Evolutionary conservation across 2,888 invertebrate genomes (phyloP), one percentile per base, ranked within the genome.

Genomic region (Priocnemis perturbator): DNA sequence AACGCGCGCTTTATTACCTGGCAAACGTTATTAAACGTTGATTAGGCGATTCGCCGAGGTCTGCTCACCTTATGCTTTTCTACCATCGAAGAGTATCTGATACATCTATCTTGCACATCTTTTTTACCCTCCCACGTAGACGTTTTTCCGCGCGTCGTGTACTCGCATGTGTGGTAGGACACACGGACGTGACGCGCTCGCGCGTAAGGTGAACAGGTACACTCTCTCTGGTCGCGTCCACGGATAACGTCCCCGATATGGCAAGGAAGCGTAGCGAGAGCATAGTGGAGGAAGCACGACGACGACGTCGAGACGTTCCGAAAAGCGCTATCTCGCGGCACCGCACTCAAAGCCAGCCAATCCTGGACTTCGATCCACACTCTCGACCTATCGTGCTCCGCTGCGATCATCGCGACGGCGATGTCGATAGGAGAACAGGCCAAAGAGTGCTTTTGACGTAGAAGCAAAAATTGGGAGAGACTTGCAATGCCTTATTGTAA

Each of bases 231-330:
- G 81, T 79, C 81, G 79, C 81, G 82, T 83, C 83, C 85, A 79
- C 81, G 84, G 85, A 85, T 85, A 85, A 84, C 85, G 84, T 83
- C 82, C 83, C 81, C 83, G 84, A 82, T 84, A 82, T 82, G 82
- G 64, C 76, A 80, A 67, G 72, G 77, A 50, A 50, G 20, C 19
- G 50, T 17, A 20, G 19, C 20, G 1, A 5, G 50, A 20, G 19
- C 20, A 20, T 19, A 23, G 30, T 3, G 4, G 26, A 75, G 74
- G 74, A 78, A 70, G 76, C 73, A 74, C 71, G 79, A 77, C 79
- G 77, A 74, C 71, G 79, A 77, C 79, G 77, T 80, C 79, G 76
- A 77, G 76, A 73, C 85, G 81, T 79, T 84, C 84, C 85, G 80
- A 83, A 84, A 85, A 83, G 81, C 85, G 83, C 83, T 85, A 82